Base-by-base conservation (phyloP, 1,140 invertebrate species). In the Microplitis mediator region DNA sequence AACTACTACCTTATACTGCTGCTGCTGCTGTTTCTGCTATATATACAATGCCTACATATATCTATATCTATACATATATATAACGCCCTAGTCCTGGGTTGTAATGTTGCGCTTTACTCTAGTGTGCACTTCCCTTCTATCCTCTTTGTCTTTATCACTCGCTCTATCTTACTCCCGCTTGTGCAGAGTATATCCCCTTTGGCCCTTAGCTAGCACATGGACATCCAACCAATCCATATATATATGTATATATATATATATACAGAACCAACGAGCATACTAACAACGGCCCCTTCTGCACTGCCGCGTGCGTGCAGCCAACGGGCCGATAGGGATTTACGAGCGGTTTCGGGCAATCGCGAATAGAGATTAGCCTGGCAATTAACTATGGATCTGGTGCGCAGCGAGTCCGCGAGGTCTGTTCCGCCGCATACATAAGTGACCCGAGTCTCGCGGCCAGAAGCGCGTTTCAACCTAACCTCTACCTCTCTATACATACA, bases 321-420 rank as follows among this genome's bases (percentile, higher is more conserved):
- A 77, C 77, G 77, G 76, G 82, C 85, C 84, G 84, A 85, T 86
- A 84, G 82, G 85, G 85, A 87, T 87, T 86, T 87, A 86, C 85
- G 85, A 85, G 84, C 83, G 85, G 85, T 86, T 86, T 86, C 85
- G 79, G 85, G 84, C 85, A 87, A 86, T 86, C 85, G 85, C 85
- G 85, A 86, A 84, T 86, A 85, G 85, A 86, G 85, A 87, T 87
- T 86, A 87, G 85, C 82, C 83, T 81, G 85, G 85, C 86, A 87
- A 87, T 87, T 87, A 87, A 86, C 85, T 86, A 86, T 87, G 84
- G 85, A 87, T 85, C 84, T 85, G 81, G 84, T 84, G 80, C 82
- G 82, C 82, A 86, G 85, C 84, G 84, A 81, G 84, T 84, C 81
- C 82, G 82, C 82, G 81, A 83, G 64, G n/a, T 35, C 45, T 13